phyloP scores from a whole-genome alignment of 2,888 invertebrate genomes.

The Brachyptera putata region DNA sequence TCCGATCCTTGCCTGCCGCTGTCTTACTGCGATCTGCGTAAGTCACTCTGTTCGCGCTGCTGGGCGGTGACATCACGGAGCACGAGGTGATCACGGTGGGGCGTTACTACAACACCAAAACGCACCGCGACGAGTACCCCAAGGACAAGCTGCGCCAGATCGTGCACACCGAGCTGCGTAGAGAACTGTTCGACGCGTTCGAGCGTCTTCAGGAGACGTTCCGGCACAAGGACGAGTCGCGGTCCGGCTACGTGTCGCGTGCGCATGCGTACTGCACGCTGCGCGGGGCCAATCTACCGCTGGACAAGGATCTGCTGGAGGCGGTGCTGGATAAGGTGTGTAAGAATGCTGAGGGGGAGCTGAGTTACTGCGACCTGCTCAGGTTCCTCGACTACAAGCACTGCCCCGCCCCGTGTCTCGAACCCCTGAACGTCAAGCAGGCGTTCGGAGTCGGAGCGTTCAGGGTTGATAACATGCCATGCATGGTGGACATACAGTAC shows the following conservation, averaged over 20 bases:
- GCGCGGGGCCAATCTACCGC: constrained; percentile 64
- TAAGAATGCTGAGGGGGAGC: constrained; percentile 60
- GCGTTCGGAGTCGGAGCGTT: neutral
- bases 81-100: neutral
- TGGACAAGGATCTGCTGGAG: constrained; percentile 63
- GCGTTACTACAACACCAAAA: neutral
- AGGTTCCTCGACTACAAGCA: constrained; percentile 65
- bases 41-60: neutral
- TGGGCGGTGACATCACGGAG: neutral
- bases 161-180: neutral
- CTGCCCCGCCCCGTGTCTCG: constrained; percentile 48
- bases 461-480: neutral
- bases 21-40: neutral
- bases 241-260: constrained; percentile 54
- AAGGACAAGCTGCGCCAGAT: constrained; percentile 13
- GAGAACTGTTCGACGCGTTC: constrained; percentile 20
- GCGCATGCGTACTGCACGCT: constrained; percentile 60
- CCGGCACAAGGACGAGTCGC: constrained; percentile 52
- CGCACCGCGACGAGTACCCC: constrained; percentile 8
- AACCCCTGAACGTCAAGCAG: constrained; percentile 49
- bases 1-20: neutral
- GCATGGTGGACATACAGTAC: neutral
- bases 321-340: constrained; percentile 64
- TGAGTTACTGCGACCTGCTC: constrained; percentile 64
- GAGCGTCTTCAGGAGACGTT: constrained; percentile 50